Conservation (phyloP, 2,888 invertebrate species). For the Chesias legatella region DNA sequence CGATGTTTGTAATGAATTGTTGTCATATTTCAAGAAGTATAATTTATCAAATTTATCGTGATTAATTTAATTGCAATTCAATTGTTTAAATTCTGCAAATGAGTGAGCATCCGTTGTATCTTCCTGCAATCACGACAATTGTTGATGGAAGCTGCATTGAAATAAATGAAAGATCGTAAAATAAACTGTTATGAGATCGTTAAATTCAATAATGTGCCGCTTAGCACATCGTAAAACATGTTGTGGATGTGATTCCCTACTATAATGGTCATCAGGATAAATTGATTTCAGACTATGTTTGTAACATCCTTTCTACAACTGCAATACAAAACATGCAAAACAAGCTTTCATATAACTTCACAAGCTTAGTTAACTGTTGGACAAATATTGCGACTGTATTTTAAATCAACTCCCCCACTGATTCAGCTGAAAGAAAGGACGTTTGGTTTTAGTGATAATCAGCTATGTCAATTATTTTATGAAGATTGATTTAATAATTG, state of each 20-base stretch:
- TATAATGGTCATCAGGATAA: slow-evolving; percentile 14
- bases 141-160: slow-evolving; percentile 59
- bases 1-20: too few species aligned
- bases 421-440: too few species aligned
- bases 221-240: slow-evolving; percentile 38
- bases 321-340: too few species aligned
- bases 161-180: slow-evolving; percentile 77
- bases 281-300: slow-evolving; percentile 5
- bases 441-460: too few species aligned
- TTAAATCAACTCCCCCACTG: too few species aligned
- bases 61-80: slow-evolving; percentile 17
- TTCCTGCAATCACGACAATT: slow-evolving; percentile 55
- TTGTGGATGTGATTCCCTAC: slow-evolving; percentile 26
- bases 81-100: slow-evolving; percentile 29
- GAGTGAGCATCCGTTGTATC: slow-evolving; percentile 40
- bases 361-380: too few species aligned
- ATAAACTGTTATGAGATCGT: slow-evolving; percentile 60
- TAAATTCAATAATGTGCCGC: slow-evolving; percentile 53
- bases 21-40: too few species aligned
- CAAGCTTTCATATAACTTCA: too few species aligned
- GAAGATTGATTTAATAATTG: too few species aligned
- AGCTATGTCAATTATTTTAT: too few species aligned
- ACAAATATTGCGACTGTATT: too few species aligned
- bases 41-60: slow-evolving; percentile 1
- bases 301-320: neutral